phyloP scores from a whole-genome alignment of 1,140 invertebrate genomes.

The Drosophila lacertosa region DNA sequence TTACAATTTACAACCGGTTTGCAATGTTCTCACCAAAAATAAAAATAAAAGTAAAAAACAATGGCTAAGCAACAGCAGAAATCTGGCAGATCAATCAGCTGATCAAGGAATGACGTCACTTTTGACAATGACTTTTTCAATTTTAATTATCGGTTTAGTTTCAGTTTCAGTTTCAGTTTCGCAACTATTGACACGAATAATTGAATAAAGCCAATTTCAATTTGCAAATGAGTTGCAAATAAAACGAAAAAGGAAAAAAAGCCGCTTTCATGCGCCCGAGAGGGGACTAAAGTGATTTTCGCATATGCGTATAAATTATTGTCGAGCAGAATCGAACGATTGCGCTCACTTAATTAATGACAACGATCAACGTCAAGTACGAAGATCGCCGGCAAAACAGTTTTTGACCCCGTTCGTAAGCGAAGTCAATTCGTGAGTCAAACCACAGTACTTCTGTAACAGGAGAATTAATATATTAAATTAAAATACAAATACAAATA shows the following conservation, averaged over 20 bases:
- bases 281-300: background rate
- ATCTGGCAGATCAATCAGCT: constrained; percentile 21
- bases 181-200: constrained; percentile 49
- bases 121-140: constrained; percentile 43
- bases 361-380: constrained; percentile 48
- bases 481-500: background rate
- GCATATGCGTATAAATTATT: constrained; percentile 65
- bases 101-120: constrained; percentile 34
- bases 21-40: constrained; percentile 23
- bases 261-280: background rate
- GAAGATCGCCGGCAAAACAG: constrained; percentile 40
- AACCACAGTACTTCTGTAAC: constrained; percentile 12
- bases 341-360: constrained; percentile 67
- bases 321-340: constrained; percentile 63
- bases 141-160: constrained; percentile 13
- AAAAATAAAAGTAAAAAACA: constrained; percentile 2
- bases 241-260: background rate
- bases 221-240: constrained; percentile 24
- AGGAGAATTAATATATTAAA: constrained; percentile 23
- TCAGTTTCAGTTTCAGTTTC: constrained; percentile 15
- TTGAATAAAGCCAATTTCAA: constrained; percentile 49
- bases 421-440: constrained; percentile 76
- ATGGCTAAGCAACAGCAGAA: constrained; percentile 1
- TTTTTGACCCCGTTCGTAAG: constrained; percentile 38
- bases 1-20: constrained; percentile 38